Evolutionary conservation across 2,113 vertebrate genomes (phyloP), one percentile per base, ranked within the genome.

Genomic region (Platysternon megacephalum): DNA sequence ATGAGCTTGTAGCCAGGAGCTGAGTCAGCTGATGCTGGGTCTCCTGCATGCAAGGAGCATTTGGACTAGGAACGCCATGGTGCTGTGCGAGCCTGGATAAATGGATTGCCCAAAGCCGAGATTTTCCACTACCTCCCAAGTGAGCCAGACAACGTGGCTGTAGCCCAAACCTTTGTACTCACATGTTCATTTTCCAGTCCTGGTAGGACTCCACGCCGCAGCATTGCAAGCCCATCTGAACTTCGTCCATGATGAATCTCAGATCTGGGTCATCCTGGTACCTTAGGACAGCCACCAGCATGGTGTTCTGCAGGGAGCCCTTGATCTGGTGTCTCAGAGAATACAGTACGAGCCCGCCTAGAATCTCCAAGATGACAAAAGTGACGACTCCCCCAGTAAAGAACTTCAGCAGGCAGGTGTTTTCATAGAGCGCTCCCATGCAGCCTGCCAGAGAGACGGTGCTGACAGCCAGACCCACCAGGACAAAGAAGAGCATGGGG

Each of bases 181-280:
- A 99, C 99, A 97, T 95, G 97, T 99, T 99, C 89, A 88, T 49
- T 91, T 99, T 98, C 99, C 99, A 99, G 98, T 99, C 99, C 0
- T 93, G 98, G 93, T 99, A 99, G 90, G 98, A 98, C 26, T 98
- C 94, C 0, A 98, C 99, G 53, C 99, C 99, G 0, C 99, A 99
- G 98, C 99, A 99, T 90, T 86, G 98, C 86, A 99, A 97, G 83
- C 98, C 98, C 2, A 79, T 79, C 96, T 99, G 99, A 80, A 99
- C 97, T 97, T 99, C 99, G 12, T 99, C 99, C 7, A 98, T 97
- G 93, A 99, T 97, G 97, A 99, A 99, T 86, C 94, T 97, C 82
- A 99, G 97, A 97, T 99, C 99, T 2, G 98, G 98, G 52, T 99
- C 98, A 0, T 99, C 99, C 95, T 98, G 98, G 98, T 99, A 99